Percentiles rank a stretch among this genome's conserved stretches.
Evolutionary conservation across 2,113 vertebrate genomes (phyloP).

Genomic region (Martes martes): DNA sequence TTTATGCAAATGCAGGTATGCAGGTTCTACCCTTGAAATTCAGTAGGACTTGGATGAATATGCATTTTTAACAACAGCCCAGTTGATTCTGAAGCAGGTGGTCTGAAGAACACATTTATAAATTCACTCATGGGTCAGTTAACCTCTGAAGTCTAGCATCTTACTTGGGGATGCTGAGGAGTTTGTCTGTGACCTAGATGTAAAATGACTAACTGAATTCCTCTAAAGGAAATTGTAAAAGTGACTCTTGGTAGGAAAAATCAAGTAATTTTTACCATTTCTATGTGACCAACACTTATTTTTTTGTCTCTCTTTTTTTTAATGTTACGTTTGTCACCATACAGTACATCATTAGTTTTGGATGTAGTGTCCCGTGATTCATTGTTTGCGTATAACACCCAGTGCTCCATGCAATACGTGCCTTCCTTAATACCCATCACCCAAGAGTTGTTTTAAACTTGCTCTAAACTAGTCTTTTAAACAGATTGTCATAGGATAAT

Average conservation of each 20-base stretch:
- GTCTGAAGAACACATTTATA: background rate
- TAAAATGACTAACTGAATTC: background rate
- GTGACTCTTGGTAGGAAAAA: background rate
- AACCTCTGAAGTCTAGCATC: background rate
- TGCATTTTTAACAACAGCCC: background rate
- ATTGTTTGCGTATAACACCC: too few relatives aligned
- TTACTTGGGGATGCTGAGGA: background rate
- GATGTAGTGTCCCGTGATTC: too few relatives aligned
- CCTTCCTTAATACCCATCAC: too few relatives aligned
- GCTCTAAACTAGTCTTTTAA: background rate
- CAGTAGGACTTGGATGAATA: background rate
- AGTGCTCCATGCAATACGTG: too few relatives aligned
- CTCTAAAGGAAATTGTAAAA: conserved; percentile 7
- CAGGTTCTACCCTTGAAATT: background rate
- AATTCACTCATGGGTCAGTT: background rate
- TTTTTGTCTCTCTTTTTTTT: too few relatives aligned
- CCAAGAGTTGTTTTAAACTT: background rate
- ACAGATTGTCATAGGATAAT: background rate
- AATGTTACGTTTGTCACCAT: too few relatives aligned
- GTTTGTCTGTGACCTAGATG: background rate
- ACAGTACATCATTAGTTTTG: too few relatives aligned
- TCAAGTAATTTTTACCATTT: conserved; percentile 16
- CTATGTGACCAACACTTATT: background rate
- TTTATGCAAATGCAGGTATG: background rate
- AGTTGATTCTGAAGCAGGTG: background rate